Evolutionary conservation across 2,113 vertebrate species (phyloP).

Genomic region (Monopterus albus): DNA sequence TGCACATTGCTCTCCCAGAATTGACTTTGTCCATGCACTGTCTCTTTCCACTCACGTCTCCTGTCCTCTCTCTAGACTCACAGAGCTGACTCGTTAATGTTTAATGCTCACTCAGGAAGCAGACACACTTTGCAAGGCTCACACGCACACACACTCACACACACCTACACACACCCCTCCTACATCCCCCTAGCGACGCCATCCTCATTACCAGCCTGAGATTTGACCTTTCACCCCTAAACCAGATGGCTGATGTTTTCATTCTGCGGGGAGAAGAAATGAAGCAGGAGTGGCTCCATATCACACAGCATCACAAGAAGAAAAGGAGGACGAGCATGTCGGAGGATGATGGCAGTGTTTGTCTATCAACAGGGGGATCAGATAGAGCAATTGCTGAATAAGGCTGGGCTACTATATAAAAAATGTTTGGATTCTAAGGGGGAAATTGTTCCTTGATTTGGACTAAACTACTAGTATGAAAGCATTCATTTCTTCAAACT

Average conservation of each 20-base stretch:
- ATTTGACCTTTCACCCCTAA: conserved; percentile 76
- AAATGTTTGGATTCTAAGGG: neutral
- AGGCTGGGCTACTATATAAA: neutral
- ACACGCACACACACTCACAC: conserved; percentile 39
- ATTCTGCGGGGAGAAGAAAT: conserved; percentile 65
- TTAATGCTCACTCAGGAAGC: conserved; percentile 81
- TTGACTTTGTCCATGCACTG: conserved; percentile 19
- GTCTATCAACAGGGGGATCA: conserved; percentile 37
- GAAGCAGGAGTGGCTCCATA: conserved; percentile 55
- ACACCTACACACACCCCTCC: conserved; percentile 45
- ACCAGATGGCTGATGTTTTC: conserved; percentile 82
- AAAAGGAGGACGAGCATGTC: conserved; percentile 26
- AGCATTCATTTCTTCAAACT: conserved; percentile 10
- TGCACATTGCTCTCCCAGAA: conserved; percentile 16
- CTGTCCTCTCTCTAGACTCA: conserved; percentile 55
- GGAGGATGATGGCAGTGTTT: conserved; percentile 44
- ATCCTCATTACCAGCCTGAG: conserved; percentile 81
- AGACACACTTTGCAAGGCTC: conserved; percentile 60
- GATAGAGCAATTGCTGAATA: conserved; percentile 46
- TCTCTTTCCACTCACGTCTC: conserved; percentile 48
- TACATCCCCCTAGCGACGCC: conserved; percentile 76
- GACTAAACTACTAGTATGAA: neutral
- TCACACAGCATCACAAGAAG: conserved; percentile 33
- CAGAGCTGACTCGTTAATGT: conserved; percentile 77
- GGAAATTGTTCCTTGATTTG: neutral